Base-by-base conservation (phyloP, 2,888 invertebrate species). In the Exocentrus adspersus region DNA sequence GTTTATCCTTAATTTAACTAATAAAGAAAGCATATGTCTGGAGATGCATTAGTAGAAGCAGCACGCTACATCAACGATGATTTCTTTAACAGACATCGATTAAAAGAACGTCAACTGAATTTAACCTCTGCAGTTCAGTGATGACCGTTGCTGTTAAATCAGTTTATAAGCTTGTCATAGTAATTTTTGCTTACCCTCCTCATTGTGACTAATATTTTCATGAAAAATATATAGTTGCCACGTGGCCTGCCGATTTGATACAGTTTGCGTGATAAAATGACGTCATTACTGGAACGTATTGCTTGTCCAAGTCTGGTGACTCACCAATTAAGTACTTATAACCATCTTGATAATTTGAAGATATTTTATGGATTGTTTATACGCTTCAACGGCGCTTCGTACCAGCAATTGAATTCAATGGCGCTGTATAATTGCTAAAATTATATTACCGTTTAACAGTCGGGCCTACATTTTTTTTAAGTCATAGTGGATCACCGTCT, bases 231-330 rank as follows among this genome's bases (percentile, higher is more conserved):
- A 56, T 56, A 56, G 16, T 24, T 2, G 54, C 45, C 45, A 56
- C 54, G 43, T 43, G 54, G 16, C 54, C 24, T 1, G 5, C n/a
- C 28, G 21, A 43, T 28, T 28, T 30, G 43, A 24, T 16, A 45
- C 16, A 45, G 46, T 52, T 63, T 24, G 58, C 63, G 63, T 63
- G 63, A 52, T 58, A 48, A 14, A 57, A 12, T 63, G 57, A 58
- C 58, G 53, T 63, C 58, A 63, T 45, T 9, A 32, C 46, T 46
- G 42, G 28, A 58, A 63, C 42, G 43, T 46, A 59, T 53, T 52
- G 43, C 56, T 32, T 46, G 61, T 56, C 53, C 57, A 43, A 62
- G 51, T 59, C 10, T 42, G 51, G 43, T 59, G 59, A 59, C 42
- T 59, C 59, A 59, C 51, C 51, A 59, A 43, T 59, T 58, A 42